Percentiles rank a stretch among this genome's conserved stretches.
phyloP scores from a whole-genome alignment of 1,140 invertebrate species.

The Macrotrachela quadricornifera region DNA sequence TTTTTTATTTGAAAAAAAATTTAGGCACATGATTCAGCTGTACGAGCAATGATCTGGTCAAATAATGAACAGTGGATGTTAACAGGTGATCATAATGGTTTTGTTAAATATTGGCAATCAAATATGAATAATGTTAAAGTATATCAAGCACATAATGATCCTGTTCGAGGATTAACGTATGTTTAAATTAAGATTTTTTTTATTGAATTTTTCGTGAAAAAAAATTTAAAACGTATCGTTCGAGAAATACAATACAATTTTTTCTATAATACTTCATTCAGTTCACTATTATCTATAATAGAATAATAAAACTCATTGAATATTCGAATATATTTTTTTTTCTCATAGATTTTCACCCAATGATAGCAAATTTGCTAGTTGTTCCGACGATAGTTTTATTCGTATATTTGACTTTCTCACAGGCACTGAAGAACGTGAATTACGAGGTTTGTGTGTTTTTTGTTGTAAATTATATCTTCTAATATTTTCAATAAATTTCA shows the following conservation, averaged over 20 bases:
- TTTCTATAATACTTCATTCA: too few relatives aligned
- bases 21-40: slow-evolving; percentile 86
- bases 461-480: slow-evolving; percentile 26
- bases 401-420: slow-evolving; percentile 94
- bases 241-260: too few relatives aligned
- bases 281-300: too few relatives aligned
- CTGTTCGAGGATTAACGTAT: slow-evolving; percentile 84
- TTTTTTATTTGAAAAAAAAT: not conserved
- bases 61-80: slow-evolving; percentile 99
- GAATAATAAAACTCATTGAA: too few relatives aligned
- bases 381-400: slow-evolving; percentile 93
- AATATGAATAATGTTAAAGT: slow-evolving; percentile 99
- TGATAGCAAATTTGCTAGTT: slow-evolving; percentile 92
- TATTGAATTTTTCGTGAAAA: too few relatives aligned
- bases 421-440: slow-evolving; percentile 80
- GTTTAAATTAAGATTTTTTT: too few relatives aligned
- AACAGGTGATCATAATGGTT: slow-evolving; percentile 89
- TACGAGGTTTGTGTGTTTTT: slow-evolving; percentile 39
- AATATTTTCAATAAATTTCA: slow-evolving; percentile 18
- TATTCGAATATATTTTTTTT: not conserved
- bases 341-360: slow-evolving; percentile 97
- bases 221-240: too few relatives aligned
- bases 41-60: slow-evolving; percentile 96
- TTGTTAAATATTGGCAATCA: slow-evolving; percentile 99
- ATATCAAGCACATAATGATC: slow-evolving; percentile 99